These are phyloP conservation scores for Chloroceryle aenea DNA, from an alignment of 2,113 vertebrate genomes.

Conservation along the genomic window DNA sequence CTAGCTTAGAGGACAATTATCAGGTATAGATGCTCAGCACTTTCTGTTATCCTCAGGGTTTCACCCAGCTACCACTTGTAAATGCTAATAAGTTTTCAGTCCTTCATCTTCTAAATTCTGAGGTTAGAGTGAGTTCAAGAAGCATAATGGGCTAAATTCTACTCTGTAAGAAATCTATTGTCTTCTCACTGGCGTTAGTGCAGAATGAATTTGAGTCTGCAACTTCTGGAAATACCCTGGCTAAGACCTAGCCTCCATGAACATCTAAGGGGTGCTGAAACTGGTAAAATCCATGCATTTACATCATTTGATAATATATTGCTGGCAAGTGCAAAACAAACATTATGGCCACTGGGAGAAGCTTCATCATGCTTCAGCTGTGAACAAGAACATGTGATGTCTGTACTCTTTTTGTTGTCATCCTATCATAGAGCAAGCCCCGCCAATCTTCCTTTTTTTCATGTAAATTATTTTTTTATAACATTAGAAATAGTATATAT, in stretches of 20 bases:
- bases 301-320: background rate
- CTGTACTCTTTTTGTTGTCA: background rate
- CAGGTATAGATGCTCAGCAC: background rate
- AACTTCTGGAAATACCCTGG: background rate
- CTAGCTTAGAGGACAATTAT: background rate
- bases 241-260: background rate
- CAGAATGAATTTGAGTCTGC: background rate
- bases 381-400: background rate
- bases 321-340: background rate
- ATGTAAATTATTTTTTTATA: background rate
- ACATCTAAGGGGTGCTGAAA: background rate
- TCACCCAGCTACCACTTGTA: background rate
- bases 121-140: background rate
- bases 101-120: background rate
- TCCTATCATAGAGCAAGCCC: rapidly evolving
- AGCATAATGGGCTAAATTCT: background rate
- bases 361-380: background rate
- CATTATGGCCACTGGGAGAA: background rate
- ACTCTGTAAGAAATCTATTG: background rate
- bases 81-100: background rate
- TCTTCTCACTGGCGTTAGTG: background rate
- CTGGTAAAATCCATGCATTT: background rate
- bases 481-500: background rate
- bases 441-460: background rate
- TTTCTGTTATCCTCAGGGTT: background rate